Conservation (phyloP, 2,797 vertebrate species). For the Cryptoprocta ferox region DNA sequence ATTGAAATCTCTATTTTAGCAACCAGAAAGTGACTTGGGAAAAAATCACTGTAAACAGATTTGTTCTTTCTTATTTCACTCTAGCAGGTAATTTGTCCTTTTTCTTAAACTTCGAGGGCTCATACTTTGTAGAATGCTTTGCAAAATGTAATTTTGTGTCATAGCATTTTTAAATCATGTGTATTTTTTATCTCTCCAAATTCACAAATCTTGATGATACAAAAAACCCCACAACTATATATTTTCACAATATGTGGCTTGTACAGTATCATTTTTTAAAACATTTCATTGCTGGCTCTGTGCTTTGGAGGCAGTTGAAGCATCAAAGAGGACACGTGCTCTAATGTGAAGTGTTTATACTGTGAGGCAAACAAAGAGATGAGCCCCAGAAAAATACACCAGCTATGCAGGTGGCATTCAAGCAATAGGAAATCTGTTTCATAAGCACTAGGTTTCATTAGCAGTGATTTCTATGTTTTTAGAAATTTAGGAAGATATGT, state of each 20-base stretch:
- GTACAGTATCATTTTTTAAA: neutral
- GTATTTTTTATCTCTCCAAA: neutral
- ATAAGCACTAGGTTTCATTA: conserved; percentile 28
- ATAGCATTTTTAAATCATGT: neutral
- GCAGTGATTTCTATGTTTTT: neutral
- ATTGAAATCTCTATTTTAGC: conserved; percentile 54
- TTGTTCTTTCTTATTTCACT: neutral
- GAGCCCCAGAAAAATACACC: neutral
- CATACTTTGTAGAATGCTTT: neutral
- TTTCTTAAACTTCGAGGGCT: neutral
- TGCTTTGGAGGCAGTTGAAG: neutral
- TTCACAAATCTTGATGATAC: neutral
- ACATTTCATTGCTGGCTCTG: neutral
- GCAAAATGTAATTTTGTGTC: neutral
- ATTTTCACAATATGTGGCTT: neutral
- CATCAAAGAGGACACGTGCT: neutral
- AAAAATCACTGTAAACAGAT: conserved; percentile 1
- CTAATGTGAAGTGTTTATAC: neutral
- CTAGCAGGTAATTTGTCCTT: neutral
- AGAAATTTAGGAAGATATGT: neutral
- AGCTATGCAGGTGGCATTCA: conserved; percentile 7
- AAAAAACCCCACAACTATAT: neutral
- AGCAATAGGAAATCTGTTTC: neutral
- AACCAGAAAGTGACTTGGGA: conserved; percentile 37
- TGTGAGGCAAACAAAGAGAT: neutral